Evolutionary conservation across 2,888 invertebrate genomes (phyloP).

Genomic region (Tetragonula carbonaria): DNA sequence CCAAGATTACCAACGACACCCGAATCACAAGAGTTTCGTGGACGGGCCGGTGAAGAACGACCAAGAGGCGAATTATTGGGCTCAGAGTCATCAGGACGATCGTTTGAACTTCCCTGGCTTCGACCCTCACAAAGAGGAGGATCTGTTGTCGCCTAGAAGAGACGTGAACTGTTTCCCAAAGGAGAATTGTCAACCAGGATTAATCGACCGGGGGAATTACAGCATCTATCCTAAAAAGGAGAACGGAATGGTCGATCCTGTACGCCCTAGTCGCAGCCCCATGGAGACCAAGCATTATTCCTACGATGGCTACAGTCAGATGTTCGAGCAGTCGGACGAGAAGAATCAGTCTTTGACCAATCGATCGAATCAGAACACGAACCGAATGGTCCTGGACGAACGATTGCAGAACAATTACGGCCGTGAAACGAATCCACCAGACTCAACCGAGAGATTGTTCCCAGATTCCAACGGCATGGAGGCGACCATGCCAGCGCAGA

Average conservation of each 20-base stretch:
- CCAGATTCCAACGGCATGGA: conserved; percentile 66
- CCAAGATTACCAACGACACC: conserved; percentile 62
- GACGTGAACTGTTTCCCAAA: conserved; percentile 56
- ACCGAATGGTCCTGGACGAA: conserved; percentile 71
- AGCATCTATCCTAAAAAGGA: conserved; percentile 61
- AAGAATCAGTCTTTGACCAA: conserved; percentile 51
- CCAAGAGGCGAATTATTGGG: conserved; percentile 72
- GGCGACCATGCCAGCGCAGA: conserved; percentile 65
- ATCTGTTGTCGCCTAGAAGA: conserved; percentile 47
- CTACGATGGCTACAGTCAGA: conserved; percentile 64
- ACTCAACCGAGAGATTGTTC: conserved; percentile 71
- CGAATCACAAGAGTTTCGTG: conserved; percentile 63
- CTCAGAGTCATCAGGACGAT: conserved; percentile 67
- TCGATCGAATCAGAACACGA: conserved; percentile 61
- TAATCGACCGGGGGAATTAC: conserved; percentile 44
- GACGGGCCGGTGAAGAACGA: conserved; percentile 62
- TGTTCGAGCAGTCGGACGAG: conserved; percentile 57
- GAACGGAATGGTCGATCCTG: conserved; percentile 60
- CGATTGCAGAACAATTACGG: conserved; percentile 68
- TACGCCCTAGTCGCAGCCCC: conserved; percentile 76
- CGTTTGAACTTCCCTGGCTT: conserved; percentile 70
- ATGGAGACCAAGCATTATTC: conserved; percentile 55
- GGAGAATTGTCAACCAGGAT: conserved; percentile 50
- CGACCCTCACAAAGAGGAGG: conserved; percentile 70
- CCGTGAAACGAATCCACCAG: conserved; percentile 63